Evolutionary conservation across 2,888 invertebrate species (phyloP), one percentile per base, ranked within the genome.

Genomic region (Nematopogon swammerdamellus): DNA sequence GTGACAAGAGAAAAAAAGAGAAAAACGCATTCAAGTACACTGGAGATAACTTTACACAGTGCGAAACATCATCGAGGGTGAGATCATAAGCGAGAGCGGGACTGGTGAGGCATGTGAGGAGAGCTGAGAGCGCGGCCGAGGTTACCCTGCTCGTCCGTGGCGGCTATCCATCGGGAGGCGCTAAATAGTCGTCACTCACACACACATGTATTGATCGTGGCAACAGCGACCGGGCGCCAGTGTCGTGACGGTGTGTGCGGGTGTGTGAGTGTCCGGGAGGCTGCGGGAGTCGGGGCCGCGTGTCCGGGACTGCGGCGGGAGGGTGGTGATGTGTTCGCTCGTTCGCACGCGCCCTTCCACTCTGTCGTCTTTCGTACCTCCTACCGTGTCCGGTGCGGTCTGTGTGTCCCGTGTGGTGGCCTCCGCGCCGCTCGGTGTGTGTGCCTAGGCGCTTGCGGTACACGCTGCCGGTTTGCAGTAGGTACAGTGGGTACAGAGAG

Each of bases 131-230:
- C 14, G 36, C 8, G n/a, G 25, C 25, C n/a, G n/a, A 25, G 8
- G 8, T 36, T 8, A 36, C 36, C 36, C 11, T 36, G 14, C 16
- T 30, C 8, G 3, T 47, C 47, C 47, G 8, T 36, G 47, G 47
- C 47, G 25, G 47, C 47, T 29, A 18, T 47, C 47, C n/a, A n/a
- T n/a, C 47, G 18, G 36, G 51, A 8, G 36, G 36, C 49, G 51
- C 49, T 48, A 48, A 17, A 17, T 50, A 47, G 46, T 48, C 52
- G 66, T 73, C 80, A 84, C 85, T 84, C 84, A 84, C 84, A 83
- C 79, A 79, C 84, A 85, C 84, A 85, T 84, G 84, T 85, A 84
- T 81, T 85, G 84, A 84, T 75, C 72, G 72, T 68, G 66, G 72
- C 73, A 83, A 80, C 72, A 75, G 73, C 76, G 72, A 70, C 70